phyloP scores from a whole-genome alignment of 1,140 invertebrate species.

The Schlechtendalia chinensis region DNA sequence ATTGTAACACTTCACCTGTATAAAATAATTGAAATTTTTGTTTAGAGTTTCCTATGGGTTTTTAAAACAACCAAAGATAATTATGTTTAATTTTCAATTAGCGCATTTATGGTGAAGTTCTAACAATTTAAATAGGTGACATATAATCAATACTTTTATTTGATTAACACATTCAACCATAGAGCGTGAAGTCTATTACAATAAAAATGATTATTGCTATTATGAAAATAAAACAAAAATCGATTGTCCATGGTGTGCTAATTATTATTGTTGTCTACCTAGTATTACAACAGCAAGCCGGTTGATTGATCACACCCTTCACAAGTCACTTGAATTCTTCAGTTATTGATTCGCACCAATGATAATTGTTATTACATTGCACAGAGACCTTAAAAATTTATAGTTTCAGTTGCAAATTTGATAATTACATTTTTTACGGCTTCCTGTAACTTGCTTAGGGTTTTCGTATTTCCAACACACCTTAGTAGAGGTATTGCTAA shows the following conservation, averaged over 20 bases:
- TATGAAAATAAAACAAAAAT: constrained; percentile 12
- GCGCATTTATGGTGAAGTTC: no score
- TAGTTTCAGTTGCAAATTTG: neutral
- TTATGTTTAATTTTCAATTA: neutral
- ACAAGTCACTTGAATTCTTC: constrained; percentile 1
- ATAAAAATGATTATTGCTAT: no score
- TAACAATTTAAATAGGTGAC: no score
- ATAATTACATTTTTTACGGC: neutral
- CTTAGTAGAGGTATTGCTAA: no score
- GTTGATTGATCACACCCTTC: neutral
- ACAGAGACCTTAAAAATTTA: constrained; percentile 14
- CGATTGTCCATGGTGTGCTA: constrained; percentile 29
- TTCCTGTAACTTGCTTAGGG: neutral
- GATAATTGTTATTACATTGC: neutral
- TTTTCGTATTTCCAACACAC: no score
- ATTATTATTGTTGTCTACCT: neutral
- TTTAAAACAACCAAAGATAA: neutral
- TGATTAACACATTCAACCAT: neutral
- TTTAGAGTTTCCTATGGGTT: neutral
- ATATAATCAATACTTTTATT: neutral
- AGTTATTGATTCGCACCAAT: neutral
- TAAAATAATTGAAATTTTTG: neutral
- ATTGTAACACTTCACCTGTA: no score
- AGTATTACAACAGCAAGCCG: constrained; percentile 2
- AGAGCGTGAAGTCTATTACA: neutral